These are phyloP conservation scores for Parauchenoglanis punctatus DNA, from an alignment of 2,797 vertebrate genomes.

Conservation along the genomic window DNA sequence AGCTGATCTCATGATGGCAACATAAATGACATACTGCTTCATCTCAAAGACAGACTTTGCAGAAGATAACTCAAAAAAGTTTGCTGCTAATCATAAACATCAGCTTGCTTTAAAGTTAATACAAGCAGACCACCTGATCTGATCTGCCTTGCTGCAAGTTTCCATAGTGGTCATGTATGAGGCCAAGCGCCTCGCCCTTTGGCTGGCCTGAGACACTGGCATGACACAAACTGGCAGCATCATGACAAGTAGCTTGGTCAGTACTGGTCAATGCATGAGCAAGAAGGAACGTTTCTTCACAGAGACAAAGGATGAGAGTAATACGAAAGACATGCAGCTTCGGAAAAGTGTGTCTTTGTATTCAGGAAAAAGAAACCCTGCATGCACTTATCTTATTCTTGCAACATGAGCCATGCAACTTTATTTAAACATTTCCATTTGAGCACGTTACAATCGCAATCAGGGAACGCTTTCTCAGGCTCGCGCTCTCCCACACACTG, in stretches of 20 bases:
- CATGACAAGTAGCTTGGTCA: conserved; percentile 2
- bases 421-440: background rate
- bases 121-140: background rate
- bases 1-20: background rate
- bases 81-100: background rate
- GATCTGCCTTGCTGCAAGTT: background rate
- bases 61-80: background rate
- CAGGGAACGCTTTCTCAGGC: background rate
- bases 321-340: background rate
- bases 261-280: background rate
- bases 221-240: background rate
- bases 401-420: background rate
- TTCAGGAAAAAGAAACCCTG: no score
- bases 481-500: background rate
- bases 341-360: background rate
- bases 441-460: background rate
- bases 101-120: background rate
- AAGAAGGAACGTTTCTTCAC: conserved; percentile 3
- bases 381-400: background rate
- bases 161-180: background rate
- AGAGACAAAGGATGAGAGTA: background rate
- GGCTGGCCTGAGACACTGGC: background rate
- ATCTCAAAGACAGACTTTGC: background rate
- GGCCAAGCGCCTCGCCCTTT: conserved; percentile 8
- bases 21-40: background rate